Base-by-base conservation (phyloP, 1,140 invertebrate genomes). In the Drosophila subpulchrella region DNA sequence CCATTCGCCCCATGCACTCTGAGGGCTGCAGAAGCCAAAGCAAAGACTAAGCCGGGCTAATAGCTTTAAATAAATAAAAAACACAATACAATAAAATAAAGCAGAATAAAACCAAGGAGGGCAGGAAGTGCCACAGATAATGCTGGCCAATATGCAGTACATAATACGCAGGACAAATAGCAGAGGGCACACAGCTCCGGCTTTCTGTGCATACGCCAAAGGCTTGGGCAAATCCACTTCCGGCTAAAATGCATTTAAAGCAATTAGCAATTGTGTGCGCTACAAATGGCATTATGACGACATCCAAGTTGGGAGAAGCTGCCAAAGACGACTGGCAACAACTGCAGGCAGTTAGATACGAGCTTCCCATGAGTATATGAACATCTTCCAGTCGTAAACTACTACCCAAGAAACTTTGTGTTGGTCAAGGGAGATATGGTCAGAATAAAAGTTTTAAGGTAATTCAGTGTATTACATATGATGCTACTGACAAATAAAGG, bases 31-130 rank as follows among this genome's bases (percentile, higher is more conserved):
- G 41, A 42, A 63, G 65, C 66, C 54, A 51, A 47, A 17, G 58
- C 65, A 65, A 62, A 58, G 60, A 54, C 57, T 75, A 73, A 81
- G 66, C 51, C 55, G 53, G 63, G 70, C 68, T 76, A 82, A 82
- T 72, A 88, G 70, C 70, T 72, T 75, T 82, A 88, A 88, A 86
- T 79, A 88, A 86, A 82, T 88, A 88, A 79, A 82, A 51, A 75
- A 75, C 13, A 67, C 44, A 78, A 77, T 59, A 32, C 57, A 77
- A 77, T 62, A 77, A 54, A 74, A 75, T 59, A 44, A 48, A 75
- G 38, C 50, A 57, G 53, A 66, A 53, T 41, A 61, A 66, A 84
- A 8, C 13, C 60, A 53, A 80, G 62, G n/a, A 55, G 65, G 36
- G 47, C 53, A 72, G 53, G 15, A n/a, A 50, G 67, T 71, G 46